These are phyloP conservation scores for Macroglossus sobrinus DNA, from an alignment of 2,113 vertebrate genomes.

Conservation along the genomic window DNA sequence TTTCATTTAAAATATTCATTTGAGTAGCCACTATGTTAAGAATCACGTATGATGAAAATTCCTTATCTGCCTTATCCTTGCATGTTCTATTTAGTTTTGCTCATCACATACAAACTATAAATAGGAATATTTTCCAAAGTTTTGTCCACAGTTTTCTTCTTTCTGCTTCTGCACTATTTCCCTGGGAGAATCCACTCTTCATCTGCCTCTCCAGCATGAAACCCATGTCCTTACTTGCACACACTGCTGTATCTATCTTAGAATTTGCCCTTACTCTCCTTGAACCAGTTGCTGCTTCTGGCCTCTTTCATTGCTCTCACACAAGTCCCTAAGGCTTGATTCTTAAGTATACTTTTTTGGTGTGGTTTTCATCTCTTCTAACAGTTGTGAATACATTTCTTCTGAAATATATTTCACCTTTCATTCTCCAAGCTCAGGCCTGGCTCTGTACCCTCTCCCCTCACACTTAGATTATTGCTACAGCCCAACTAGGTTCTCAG, in stretches of 20 bases:
- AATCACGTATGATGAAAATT: not conserved
- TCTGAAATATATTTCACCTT: not conserved
- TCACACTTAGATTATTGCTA: too few species aligned
- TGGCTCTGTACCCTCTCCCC: not conserved
- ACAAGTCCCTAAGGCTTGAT: not conserved
- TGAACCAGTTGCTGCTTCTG: not conserved
- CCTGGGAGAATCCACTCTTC: not conserved
- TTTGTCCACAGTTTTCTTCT: not conserved
- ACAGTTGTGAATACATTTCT: not conserved
- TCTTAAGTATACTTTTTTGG: not conserved
- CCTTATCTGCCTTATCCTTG: not conserved
- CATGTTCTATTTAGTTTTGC: not conserved
- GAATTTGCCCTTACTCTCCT: not conserved
- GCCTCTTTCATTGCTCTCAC: not conserved
- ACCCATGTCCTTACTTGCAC: accelerated
- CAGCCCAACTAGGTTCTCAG: not conserved
- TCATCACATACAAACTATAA: not conserved
- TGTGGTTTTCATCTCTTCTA: not conserved
- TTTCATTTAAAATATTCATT: not conserved
- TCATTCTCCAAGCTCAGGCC: not conserved
- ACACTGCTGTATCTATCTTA: accelerated
- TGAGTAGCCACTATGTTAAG: not conserved
- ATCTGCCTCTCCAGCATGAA: accelerated
- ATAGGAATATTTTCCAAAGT: not conserved
- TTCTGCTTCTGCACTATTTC: not conserved